These are phyloP conservation scores for Pseudocheirus occidentalis DNA, from an alignment of 2,797 vertebrate genomes.

Conservation along the genomic window DNA sequence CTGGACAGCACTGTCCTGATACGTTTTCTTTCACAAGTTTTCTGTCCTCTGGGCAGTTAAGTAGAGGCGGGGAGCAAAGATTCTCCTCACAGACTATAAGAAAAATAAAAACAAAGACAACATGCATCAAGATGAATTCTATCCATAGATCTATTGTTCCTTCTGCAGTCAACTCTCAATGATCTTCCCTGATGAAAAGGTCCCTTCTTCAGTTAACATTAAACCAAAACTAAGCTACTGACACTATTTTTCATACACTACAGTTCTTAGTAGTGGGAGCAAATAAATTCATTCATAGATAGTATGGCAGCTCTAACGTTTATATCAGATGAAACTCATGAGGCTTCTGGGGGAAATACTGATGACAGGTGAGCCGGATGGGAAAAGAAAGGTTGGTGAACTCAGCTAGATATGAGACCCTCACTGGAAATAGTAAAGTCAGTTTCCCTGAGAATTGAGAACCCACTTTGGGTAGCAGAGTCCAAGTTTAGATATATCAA, in stretches of 20 bases:
- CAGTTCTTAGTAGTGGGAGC: not conserved
- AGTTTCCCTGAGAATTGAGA: not conserved
- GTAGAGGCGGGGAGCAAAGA: slow-evolving; percentile 88
- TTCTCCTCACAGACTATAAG: slow-evolving; percentile 93
- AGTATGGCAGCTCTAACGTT: not conserved
- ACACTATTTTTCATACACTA: not conserved
- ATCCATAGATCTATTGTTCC: not conserved
- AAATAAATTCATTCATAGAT: not conserved
- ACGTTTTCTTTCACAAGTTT: slow-evolving; percentile 87
- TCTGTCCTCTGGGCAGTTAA: slow-evolving; percentile 90
- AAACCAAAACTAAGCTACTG: not conserved
- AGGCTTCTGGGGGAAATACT: not conserved
- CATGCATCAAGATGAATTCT: slow-evolving; percentile 2
- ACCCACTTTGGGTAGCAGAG: not conserved
- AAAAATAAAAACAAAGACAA: slow-evolving; percentile 23
- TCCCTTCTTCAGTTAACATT: not conserved
- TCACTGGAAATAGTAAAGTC: not conserved
- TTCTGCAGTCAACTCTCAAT: not conserved
- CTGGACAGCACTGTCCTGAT: slow-evolving; percentile 91
- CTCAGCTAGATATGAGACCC: slow-evolving; percentile 15
- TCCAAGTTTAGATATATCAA: not conserved
- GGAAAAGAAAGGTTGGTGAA: not conserved
- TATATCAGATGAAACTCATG: not conserved
- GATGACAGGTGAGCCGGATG: not conserved
- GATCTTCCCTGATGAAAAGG: not conserved